phyloP scores from a whole-genome alignment of 92 coral and sea anemone genomes.

The Phenganax marumi region DNA sequence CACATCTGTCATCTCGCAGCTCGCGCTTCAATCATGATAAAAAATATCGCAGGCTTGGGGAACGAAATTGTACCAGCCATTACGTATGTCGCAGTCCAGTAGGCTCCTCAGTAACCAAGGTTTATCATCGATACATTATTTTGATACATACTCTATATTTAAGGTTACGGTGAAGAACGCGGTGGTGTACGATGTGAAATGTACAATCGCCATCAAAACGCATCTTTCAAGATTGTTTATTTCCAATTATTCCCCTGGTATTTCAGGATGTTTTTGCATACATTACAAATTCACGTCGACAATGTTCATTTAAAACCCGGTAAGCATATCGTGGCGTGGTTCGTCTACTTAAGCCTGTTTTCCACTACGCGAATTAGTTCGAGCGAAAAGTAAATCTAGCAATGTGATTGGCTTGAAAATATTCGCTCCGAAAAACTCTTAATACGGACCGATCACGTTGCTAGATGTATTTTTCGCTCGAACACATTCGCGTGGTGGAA shows the following conservation, averaged over 20 bases:
- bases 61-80: too few species aligned
- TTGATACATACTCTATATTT: background rate
- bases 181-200: constrained; percentile 79
- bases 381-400: background rate
- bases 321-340: constrained; percentile 7
- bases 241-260: constrained; percentile 94
- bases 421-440: background rate
- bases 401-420: background rate
- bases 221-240: constrained; percentile 80
- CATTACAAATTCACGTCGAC: constrained; percentile 70
- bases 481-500: too few species aligned
- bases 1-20: too few species aligned
- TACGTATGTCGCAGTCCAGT: background rate
- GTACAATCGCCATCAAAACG: constrained; percentile 74
- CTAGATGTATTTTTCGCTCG: too few species aligned
- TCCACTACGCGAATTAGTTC: background rate
- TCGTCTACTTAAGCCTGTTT: too few species aligned
- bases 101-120: background rate
- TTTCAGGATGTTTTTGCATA: constrained; percentile 82
- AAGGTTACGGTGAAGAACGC: constrained; percentile 89
- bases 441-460: too few species aligned
- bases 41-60: too few species aligned
- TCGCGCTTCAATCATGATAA: too few species aligned
- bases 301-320: constrained; percentile 80
- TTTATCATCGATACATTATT: background rate